phyloP scores from a whole-genome alignment of 2,797 vertebrate species.

The Coranthus polyacanthus region DNA sequence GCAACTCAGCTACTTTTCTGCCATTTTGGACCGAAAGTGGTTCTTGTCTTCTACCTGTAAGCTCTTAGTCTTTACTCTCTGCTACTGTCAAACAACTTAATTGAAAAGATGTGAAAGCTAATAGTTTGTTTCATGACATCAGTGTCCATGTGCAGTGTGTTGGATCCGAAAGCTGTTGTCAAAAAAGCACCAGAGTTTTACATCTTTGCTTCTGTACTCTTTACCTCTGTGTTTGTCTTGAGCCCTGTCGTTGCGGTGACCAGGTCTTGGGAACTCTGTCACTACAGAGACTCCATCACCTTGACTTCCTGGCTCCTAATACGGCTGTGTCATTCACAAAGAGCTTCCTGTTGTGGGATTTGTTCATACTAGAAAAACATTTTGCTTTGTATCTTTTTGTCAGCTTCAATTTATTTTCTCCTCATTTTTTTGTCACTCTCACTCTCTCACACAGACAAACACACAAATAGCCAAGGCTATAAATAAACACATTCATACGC shows the following conservation, averaged over 20 bases:
- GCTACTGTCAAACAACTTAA: too few species aligned
- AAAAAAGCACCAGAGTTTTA: too few species aligned
- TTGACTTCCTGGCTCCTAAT: conserved; percentile 73
- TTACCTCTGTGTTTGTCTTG: conserved; percentile 44
- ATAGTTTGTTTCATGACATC: too few species aligned
- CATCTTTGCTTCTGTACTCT: too few species aligned
- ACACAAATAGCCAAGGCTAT: not conserved
- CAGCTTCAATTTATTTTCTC: conserved; percentile 25
- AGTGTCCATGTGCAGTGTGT: too few species aligned
- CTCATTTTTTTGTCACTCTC: conserved; percentile 10
- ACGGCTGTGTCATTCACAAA: conserved; percentile 65
- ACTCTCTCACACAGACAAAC: not conserved
- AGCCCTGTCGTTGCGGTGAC: conserved; percentile 55
- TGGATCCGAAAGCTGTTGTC: too few species aligned
- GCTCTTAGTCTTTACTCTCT: too few species aligned
- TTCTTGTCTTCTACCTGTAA: too few species aligned
- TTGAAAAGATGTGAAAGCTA: too few species aligned
- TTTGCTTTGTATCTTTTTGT: conserved; percentile 40
- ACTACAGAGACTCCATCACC: conserved; percentile 73
- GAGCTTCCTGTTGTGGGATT: conserved; percentile 68
- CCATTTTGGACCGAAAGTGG: too few species aligned
- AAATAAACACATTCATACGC: conserved; percentile 2
- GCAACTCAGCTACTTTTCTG: too few species aligned
- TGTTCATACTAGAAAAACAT: conserved; percentile 41
- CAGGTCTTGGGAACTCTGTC: conserved; percentile 75